Evolutionary conservation across 1,140 invertebrate species (phyloP).

Genomic region (Diachasmimorpha longicaudata): DNA sequence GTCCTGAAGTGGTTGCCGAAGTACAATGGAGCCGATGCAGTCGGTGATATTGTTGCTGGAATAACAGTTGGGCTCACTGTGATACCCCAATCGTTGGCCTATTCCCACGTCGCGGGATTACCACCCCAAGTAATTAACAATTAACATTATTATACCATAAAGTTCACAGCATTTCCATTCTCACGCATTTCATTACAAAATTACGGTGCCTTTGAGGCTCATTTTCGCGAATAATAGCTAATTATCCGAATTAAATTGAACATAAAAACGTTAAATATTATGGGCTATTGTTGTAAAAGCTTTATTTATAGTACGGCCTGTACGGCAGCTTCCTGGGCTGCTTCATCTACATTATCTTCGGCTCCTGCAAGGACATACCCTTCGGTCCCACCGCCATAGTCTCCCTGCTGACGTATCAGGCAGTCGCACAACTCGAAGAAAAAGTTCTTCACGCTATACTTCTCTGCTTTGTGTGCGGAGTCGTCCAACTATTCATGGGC

Average conservation of each 20-base stretch:
- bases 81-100: slow-evolving; percentile 82
- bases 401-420: slow-evolving; percentile 80
- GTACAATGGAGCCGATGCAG: slow-evolving; percentile 71
- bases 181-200: too few relatives aligned
- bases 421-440: slow-evolving; percentile 70
- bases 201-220: too few relatives aligned
- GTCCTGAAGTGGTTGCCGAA: slow-evolving; percentile 76
- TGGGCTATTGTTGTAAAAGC: not conserved
- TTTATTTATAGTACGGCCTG: slow-evolving; percentile 76
- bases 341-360: slow-evolving; percentile 89
- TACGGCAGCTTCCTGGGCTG: slow-evolving; percentile 91
- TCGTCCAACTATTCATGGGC: slow-evolving; percentile 85
- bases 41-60: slow-evolving; percentile 84
- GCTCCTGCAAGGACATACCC: slow-evolving; percentile 89
- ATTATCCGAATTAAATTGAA: too few relatives aligned
- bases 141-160: not conserved
- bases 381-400: slow-evolving; percentile 87
- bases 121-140: slow-evolving; percentile 68
- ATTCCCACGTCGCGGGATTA: slow-evolving; percentile 82
- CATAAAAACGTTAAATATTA: too few relatives aligned
- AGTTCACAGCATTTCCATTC: not conserved
- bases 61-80: slow-evolving; percentile 86
- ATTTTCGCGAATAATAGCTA: too few relatives aligned
- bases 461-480: slow-evolving; percentile 78
- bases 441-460: slow-evolving; percentile 75